phyloP scores from a whole-genome alignment of 1,140 invertebrate genomes.

The Pararge aegeria region DNA sequence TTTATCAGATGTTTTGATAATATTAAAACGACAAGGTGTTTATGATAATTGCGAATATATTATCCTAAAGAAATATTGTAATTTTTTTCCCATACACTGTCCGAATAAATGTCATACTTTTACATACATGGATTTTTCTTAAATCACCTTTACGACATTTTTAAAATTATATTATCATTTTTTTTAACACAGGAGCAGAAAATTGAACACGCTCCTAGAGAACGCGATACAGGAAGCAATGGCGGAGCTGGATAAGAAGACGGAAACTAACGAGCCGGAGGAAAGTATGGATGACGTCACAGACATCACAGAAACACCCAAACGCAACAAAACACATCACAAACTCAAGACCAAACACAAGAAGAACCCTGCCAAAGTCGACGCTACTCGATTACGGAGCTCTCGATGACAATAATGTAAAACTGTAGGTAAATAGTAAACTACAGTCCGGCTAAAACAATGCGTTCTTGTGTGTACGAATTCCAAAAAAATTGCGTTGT shows the following conservation, averaged over 20 bases:
- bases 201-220: constrained; percentile 92
- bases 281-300: constrained; percentile 9
- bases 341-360: constrained; percentile 46
- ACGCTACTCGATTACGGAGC: constrained; percentile 49
- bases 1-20: neutral
- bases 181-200: constrained; percentile 86
- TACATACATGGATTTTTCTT: too few species aligned
- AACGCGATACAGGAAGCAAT: constrained; percentile 95
- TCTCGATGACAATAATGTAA: constrained; percentile 49
- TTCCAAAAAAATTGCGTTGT: too few species aligned
- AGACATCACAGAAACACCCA: constrained; percentile 45
- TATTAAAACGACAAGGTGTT: too few species aligned
- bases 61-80: too few species aligned
- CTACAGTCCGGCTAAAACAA: too few species aligned
- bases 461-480: too few species aligned
- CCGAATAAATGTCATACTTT: too few species aligned
- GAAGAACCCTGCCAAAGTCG: constrained; percentile 47
- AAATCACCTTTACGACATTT: too few species aligned
- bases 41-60: too few species aligned
- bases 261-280: constrained; percentile 29
- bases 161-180: too few species aligned
- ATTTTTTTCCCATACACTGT: too few species aligned
- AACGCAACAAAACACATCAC: constrained; percentile 44
- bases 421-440: too few species aligned
- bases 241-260: constrained; percentile 87